These are phyloP conservation scores for Shinisaurus crocodilurus DNA, from an alignment of 2,113 vertebrate species.

Conservation along the genomic window DNA sequence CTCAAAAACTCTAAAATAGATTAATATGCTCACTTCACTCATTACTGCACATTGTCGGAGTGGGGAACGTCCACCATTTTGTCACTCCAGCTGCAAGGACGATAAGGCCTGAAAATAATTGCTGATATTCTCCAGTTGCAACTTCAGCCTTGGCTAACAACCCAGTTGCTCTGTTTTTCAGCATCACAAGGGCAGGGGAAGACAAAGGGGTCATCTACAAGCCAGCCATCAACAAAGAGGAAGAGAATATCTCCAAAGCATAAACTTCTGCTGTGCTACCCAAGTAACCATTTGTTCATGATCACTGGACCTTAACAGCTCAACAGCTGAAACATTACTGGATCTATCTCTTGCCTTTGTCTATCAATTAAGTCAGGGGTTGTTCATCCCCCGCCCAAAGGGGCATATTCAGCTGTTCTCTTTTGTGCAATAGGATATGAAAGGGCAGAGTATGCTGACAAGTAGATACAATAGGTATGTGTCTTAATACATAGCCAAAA, in stretches of 20 bases:
- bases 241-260: constrained; percentile 77
- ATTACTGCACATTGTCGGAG: not conserved
- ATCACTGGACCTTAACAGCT: constrained; percentile 2
- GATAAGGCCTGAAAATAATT: not conserved
- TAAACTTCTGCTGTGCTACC: constrained; percentile 60
- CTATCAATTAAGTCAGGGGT: not conserved
- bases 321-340: not conserved
- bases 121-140: not conserved
- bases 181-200: constrained; percentile 60
- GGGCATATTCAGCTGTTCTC: not conserved
- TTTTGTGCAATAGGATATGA: not conserved
- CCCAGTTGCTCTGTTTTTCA: constrained; percentile 52
- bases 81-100: too few species aligned
- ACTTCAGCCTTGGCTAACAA: constrained; percentile 19
- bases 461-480: not conserved
- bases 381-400: too few species aligned
- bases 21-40: not conserved
- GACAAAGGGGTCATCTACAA: constrained; percentile 77
- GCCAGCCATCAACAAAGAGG: constrained; percentile 69
- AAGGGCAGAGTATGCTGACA: not conserved
- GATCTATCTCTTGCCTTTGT: constrained; percentile 13
- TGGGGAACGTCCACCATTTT: not conserved
- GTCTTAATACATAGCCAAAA: not conserved
- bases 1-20: not conserved
- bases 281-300: constrained; percentile 7